A percentile compares a stretch with the other conserved stretches of the same genome.
Evolutionary conservation across 2,888 invertebrate species (phyloP).

Genomic region (Dryocosmus kuriphilus): DNA sequence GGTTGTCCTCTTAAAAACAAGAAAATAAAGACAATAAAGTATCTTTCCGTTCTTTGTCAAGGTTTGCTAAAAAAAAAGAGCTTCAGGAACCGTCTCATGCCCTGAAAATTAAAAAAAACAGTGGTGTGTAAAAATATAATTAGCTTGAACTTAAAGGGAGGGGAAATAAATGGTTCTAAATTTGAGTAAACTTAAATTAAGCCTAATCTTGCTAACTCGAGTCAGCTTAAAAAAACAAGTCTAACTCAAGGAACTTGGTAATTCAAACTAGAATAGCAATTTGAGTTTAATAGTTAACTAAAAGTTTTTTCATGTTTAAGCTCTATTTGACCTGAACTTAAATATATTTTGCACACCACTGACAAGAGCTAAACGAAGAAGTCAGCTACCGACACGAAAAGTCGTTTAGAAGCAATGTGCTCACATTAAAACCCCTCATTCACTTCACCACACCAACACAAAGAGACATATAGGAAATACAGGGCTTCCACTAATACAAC

Average conservation of each 20-base stretch:
- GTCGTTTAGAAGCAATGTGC: neutral
- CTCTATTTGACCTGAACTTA: neutral
- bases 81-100: neutral
- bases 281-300: too few relatives aligned
- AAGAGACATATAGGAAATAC: neutral
- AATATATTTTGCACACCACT: neutral
- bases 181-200: too few relatives aligned
- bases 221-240: too few relatives aligned
- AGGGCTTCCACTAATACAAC: conserved; percentile 52
- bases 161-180: too few relatives aligned
- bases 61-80: conserved; percentile 6
- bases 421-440: conserved; percentile 23
- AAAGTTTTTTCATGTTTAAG: neutral
- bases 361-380: neutral
- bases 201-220: too few relatives aligned
- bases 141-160: too few relatives aligned
- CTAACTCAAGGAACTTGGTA: too few relatives aligned
- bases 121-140: neutral
- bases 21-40: neutral
- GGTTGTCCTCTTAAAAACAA: neutral
- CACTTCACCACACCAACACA: neutral
- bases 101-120: neutral
- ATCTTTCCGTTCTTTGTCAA: neutral
- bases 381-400: conserved; percentile 1
- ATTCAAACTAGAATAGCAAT: too few relatives aligned